phyloP scores from a whole-genome alignment of 2,113 vertebrate genomes.

The Percopsis transmontana region DNA sequence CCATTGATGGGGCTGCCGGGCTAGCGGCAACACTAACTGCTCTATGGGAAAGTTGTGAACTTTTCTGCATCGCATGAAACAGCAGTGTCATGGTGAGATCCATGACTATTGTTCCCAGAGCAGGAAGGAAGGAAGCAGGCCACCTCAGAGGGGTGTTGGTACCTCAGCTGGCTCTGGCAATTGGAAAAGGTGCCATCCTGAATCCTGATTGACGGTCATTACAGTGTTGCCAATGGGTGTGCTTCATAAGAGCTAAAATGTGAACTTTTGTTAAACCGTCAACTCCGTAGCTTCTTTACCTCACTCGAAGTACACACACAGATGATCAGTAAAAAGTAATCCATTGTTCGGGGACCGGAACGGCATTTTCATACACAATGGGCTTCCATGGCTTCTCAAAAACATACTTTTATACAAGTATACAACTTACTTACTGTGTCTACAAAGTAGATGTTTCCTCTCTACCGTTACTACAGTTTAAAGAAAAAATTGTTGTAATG shows the following conservation, averaged over 20 bases:
- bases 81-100: conserved; percentile 49
- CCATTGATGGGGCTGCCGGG: conserved; percentile 15
- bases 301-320: background rate
- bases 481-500: too few species aligned
- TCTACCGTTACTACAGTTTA: too few species aligned
- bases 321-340: background rate
- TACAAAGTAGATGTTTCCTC: too few species aligned
- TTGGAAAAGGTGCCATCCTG: conserved; percentile 35
- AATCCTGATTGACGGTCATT: conserved; percentile 7
- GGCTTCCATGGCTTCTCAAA: too few species aligned
- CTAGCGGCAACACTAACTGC: conserved; percentile 22
- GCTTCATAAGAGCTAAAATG: background rate
- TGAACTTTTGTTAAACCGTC: too few species aligned
- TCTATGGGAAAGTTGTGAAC: conserved; percentile 67
- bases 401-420: too few species aligned
- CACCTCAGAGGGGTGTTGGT: conserved; percentile 53
- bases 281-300: too few species aligned
- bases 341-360: too few species aligned
- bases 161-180: conserved; percentile 31
- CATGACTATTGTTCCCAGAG: conserved; percentile 53
- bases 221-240: background rate
- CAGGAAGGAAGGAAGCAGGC: conserved; percentile 60
- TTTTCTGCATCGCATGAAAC: conserved; percentile 38
- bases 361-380: too few species aligned
- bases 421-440: too few species aligned